Percentiles rank a stretch among this genome's conserved stretches.
These are phyloP conservation scores for Synodontis membranacea DNA, from an alignment of 2,113 vertebrate genomes.

Conservation along the genomic window DNA sequence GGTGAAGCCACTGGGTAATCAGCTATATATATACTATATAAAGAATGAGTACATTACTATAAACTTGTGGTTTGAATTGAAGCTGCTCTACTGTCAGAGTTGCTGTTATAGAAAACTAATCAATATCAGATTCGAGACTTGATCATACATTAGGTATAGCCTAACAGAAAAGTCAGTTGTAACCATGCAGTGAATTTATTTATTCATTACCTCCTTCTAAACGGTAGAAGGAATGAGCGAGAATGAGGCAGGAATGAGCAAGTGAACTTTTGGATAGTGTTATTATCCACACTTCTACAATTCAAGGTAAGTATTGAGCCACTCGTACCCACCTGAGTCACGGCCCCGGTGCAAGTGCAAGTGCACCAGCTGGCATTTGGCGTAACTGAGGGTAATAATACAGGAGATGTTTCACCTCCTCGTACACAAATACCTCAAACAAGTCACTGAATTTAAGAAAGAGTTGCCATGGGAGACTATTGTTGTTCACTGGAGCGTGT, in stretches of 20 bases:
- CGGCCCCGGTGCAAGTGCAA: neutral
- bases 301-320: neutral
- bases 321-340: neutral
- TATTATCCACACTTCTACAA: neutral
- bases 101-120: neutral
- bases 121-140: neutral
- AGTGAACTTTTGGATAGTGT: neutral
- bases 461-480: neutral
- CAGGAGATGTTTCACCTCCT: neutral
- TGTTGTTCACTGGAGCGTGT: neutral
- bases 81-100: neutral
- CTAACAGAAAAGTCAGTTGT: neutral
- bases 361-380: neutral
- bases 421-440: neutral
- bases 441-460: neutral
- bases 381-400: neutral
- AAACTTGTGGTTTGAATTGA: neutral
- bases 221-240: neutral
- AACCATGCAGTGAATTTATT: neutral
- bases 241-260: neutral
- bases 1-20: too few species aligned
- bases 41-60: neutral
- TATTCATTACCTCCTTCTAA: neutral
- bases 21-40: neutral
- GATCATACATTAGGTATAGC: neutral